phyloP scores from a whole-genome alignment of 2,797 vertebrate genomes.

The Premnoplex brunnescens region DNA sequence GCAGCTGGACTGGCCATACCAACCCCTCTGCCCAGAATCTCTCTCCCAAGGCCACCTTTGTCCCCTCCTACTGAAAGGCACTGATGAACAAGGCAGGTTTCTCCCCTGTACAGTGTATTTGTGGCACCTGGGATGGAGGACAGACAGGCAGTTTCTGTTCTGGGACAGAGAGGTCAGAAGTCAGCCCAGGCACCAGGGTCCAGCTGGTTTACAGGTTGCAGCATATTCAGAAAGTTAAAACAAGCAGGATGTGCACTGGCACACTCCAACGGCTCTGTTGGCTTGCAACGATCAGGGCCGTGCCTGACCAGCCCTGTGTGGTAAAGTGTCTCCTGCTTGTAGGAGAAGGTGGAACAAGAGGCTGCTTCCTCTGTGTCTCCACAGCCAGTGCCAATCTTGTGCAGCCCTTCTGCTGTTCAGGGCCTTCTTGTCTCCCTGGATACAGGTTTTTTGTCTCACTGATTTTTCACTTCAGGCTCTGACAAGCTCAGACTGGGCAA shows the following conservation, averaged over 20 bases:
- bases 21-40: not conserved
- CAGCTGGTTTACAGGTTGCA: not conserved
- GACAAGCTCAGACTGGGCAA: not conserved
- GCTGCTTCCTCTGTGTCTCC: not conserved
- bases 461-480: conserved; percentile 16
- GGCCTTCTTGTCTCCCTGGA: not conserved
- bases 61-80: not conserved
- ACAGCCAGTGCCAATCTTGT: not conserved
- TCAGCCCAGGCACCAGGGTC: not conserved
- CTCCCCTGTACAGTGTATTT: rapidly evolving
- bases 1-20: not conserved
- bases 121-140: not conserved
- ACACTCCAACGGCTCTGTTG: not conserved
- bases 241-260: not conserved
- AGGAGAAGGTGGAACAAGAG: not conserved
- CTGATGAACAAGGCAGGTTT: not conserved
- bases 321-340: not conserved
- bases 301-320: not conserved
- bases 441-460: not conserved
- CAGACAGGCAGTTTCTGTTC: not conserved
- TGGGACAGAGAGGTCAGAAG: not conserved
- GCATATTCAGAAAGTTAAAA: not conserved
- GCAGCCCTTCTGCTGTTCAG: not conserved
- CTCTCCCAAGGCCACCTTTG: rapidly evolving
- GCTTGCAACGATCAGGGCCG: not conserved